A percentile compares a stretch with the other conserved stretches of the same genome.
These are phyloP conservation scores for Ammodramus savannarum DNA, from an alignment of 2,113 vertebrate species.

Conservation along the genomic window DNA sequence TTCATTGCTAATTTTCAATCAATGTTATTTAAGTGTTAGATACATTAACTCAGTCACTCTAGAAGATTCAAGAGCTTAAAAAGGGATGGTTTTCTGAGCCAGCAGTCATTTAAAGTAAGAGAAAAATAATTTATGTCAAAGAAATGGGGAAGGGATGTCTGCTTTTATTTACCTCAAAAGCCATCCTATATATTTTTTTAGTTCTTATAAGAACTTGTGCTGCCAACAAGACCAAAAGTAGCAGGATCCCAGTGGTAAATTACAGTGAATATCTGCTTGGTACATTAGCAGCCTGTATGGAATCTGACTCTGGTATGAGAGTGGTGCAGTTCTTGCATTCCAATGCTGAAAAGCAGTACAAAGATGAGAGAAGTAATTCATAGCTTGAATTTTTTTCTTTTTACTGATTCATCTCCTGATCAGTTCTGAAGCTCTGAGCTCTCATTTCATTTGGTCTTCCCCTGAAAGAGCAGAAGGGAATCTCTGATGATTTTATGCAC, in stretches of 20 bases:
- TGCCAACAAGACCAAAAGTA: neutral
- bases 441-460: neutral
- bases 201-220: neutral
- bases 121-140: neutral
- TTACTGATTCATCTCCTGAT: neutral
- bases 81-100: neutral
- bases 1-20: neutral
- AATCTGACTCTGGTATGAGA: neutral
- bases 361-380: neutral
- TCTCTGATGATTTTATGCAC: neutral
- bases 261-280: neutral
- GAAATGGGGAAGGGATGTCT: neutral
- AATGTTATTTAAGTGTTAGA: neutral
- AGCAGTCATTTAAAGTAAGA: neutral
- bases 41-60: neutral
- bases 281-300: neutral
- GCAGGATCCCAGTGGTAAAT: neutral
- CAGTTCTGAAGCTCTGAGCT: neutral
- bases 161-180: neutral
- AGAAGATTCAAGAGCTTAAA: neutral
- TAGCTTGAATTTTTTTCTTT: neutral
- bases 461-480: neutral
- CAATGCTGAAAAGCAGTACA: neutral
- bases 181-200: neutral
- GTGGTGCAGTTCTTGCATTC: neutral